phyloP scores from a whole-genome alignment of 64 coral and sea anemone genomes.

The Montipora sp. region DNA sequence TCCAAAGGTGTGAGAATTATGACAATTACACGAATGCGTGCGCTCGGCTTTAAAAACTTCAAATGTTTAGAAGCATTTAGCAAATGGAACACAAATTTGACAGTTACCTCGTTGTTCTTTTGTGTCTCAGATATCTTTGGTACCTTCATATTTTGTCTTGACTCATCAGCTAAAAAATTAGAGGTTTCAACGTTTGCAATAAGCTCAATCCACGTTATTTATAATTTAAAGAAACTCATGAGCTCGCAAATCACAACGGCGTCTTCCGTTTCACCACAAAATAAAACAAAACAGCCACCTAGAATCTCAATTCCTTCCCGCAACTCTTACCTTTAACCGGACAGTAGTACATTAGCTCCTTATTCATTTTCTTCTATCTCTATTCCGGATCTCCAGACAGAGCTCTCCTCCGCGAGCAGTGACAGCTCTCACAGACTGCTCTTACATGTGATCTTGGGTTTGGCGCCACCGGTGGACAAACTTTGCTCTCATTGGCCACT shows the following conservation, averaged over 20 bases:
- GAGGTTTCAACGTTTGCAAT: no score
- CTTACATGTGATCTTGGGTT: background rate
- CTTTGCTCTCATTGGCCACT: background rate
- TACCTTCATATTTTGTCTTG: no score
- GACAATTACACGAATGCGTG: no score
- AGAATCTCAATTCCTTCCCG: background rate
- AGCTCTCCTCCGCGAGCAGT: background rate
- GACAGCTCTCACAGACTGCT: background rate
- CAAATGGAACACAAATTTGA: no score
- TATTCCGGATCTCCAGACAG: no score
- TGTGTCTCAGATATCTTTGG: no score
- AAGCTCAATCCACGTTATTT: background rate
- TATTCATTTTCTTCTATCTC: background rate
- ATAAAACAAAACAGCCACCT: background rate
- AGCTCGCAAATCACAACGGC: background rate
- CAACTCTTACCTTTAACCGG: background rate
- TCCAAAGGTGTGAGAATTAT: no score
- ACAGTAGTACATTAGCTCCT: background rate
- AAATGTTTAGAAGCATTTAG: no score
- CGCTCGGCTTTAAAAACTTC: no score
- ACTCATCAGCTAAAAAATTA: no score
- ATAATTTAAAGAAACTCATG: background rate
- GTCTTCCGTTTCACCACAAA: background rate
- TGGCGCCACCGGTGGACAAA: background rate
- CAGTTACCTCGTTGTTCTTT: no score